Percentiles rank a stretch among this genome's conserved stretches.
Evolutionary conservation across 2,113 vertebrate species (phyloP).

Genomic region (Embiotoca jacksoni): DNA sequence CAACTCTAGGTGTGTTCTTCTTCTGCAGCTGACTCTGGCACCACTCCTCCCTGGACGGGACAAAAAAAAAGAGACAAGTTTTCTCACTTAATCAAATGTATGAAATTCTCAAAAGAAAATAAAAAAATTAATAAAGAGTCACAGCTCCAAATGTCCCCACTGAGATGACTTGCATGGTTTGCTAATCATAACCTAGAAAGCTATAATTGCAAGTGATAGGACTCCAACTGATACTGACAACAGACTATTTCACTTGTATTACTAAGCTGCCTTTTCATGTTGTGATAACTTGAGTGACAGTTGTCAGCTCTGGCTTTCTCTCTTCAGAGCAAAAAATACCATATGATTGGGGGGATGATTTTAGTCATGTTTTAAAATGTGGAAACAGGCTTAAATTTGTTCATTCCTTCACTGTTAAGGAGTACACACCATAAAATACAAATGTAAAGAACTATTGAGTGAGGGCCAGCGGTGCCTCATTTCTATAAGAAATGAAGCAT

Average conservation of each 20-base stretch:
- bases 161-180: background rate
- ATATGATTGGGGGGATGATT: background rate
- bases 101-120: background rate
- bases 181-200: conserved; percentile 2
- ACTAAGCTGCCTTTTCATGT: background rate
- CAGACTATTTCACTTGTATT: background rate
- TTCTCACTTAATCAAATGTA: conserved; percentile 3
- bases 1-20: conserved; percentile 7
- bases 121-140: background rate
- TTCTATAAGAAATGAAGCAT: conserved; percentile 6
- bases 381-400: background rate
- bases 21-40: conserved; percentile 20
- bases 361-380: conserved; percentile 6
- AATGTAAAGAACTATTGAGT: background rate
- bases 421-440: background rate
- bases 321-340: background rate
- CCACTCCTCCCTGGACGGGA: conserved; percentile 3
- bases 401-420: background rate
- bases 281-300: background rate
- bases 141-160: background rate
- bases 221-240: background rate
- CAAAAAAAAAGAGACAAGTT: conserved; percentile 33
- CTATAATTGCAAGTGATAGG: background rate
- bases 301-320: background rate
- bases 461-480: background rate